Evolutionary conservation across 2,113 vertebrate species (phyloP).

Genomic region (Neolamprologus toae): DNA sequence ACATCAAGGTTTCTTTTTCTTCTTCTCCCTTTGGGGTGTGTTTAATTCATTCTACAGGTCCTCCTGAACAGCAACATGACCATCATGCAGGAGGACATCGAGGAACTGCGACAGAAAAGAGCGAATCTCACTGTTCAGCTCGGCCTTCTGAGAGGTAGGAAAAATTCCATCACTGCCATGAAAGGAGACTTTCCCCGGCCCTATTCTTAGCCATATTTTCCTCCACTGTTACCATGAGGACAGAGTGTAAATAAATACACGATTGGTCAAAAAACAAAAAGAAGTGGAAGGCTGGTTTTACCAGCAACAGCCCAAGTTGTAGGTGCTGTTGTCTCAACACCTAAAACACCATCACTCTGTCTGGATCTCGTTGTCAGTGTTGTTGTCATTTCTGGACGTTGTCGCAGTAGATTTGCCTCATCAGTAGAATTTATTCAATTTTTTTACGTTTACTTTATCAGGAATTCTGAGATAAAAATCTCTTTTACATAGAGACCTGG

Average conservation of each 20-base stretch:
- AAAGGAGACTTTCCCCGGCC: slow-evolving; percentile 45
- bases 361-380: background rate
- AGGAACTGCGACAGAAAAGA: slow-evolving; percentile 24
- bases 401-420: background rate
- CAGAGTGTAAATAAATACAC: slow-evolving; percentile 56
- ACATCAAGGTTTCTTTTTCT: background rate
- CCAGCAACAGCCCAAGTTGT: background rate
- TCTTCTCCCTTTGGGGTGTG: background rate
- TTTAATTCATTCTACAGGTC: slow-evolving; percentile 31
- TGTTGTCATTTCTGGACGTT: background rate
- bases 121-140: slow-evolving; percentile 53
- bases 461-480: background rate
- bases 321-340: background rate
- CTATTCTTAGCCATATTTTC: slow-evolving; percentile 56
- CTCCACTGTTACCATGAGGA: slow-evolving; percentile 49
- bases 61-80: slow-evolving; percentile 51
- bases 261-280: background rate
- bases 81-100: slow-evolving; percentile 21
- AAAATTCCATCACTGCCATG: slow-evolving; percentile 50
- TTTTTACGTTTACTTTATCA: background rate
- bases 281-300: background rate
- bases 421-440: background rate
- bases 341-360: background rate
- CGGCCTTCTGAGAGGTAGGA: slow-evolving; percentile 57
- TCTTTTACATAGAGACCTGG: background rate